Base-by-base conservation (phyloP, 1,140 invertebrate species). In the Glomeris maerens region DNA sequence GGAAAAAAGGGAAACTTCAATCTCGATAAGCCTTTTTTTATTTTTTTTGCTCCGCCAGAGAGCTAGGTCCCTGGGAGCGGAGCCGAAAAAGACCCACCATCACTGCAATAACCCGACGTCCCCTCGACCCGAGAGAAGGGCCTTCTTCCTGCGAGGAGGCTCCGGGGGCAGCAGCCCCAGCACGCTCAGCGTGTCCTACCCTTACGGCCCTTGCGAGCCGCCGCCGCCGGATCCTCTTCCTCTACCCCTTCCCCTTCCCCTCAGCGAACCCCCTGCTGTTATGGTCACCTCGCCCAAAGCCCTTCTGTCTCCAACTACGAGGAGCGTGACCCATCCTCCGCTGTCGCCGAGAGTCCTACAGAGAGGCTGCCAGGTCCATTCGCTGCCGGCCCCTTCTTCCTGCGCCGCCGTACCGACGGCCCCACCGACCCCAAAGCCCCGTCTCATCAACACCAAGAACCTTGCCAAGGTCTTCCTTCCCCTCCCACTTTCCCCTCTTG, bases 321-420 rank as follows among this genome's bases (percentile, higher is more conserved):
- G 77, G 62, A 81, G 80, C 52, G 77, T 81, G 55, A 81, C 79
- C 20, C 83, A 84, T 65, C 81, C 81, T 51, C 81, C 81, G 25
- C 81, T 80, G 27, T 82, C 79, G 36, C 81, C 81, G 39, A 78
- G 79, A 39, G 77, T 78, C 44, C 65, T 83, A 29, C 66, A 78
- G 54, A 67, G 81, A 47, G 75, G 78, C 21, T 71, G 79, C 55
- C 80, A 81, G 27, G 73, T 83, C 47, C 76, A 77, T 10, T 74
- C 76, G 53, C 78, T 73, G n/a, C 75, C 79, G 52, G n/a, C n/a
- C n/a, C n/a, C n/a, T n/a, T n/a, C n/a, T n/a, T n/a, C n/a, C n/a
- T n/a, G n/a, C n/a, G n/a, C n/a, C n/a, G n/a, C n/a, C n/a, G n/a
- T n/a, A n/a, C n/a, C n/a, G n/a, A n/a, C n/a, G 5, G 4, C 25